Evolutionary conservation across 30 jellyfish, hydroid and myxozoan genomes (phyloP), one percentile per base, ranked within the genome.

Genomic region (Rhopilema esculentum): DNA sequence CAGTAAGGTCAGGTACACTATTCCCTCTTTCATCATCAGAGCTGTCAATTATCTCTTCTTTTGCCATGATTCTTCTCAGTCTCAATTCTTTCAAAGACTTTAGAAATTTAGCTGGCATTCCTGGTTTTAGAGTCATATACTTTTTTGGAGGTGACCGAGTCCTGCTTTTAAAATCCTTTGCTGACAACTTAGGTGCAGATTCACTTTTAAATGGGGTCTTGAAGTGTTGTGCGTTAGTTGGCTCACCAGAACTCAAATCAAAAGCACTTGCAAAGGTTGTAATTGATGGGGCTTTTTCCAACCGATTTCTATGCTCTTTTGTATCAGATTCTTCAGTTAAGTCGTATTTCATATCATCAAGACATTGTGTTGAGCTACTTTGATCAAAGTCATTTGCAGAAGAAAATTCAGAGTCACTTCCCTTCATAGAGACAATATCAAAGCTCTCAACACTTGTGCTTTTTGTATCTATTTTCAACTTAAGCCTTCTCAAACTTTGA

Each of bases 221-320:
- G 50, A 69, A 51, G 49, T 71, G 51, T 53, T 20, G 78, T 21
- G 6, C 83, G 16, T 31, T 50, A 27, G 76, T 85, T 51, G 48
- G 33, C 27, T 79, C 95, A 7, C 67, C 77, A 2, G 78, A 72
- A 74, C 97, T 87, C 15, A 88, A 61, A 25, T 93, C 98, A 28
- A 88, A 69, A 1, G 89, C 98, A 40, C 95, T 93, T 51, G 82
- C 85, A 77, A 93, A 93, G 0, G 98, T 88, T 21, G 93, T 75
- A 20, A 86, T 82, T n/a, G 98, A 88, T 18, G 91, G 90, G 24
- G 97, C 88, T 32, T 84, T 75, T 9, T 57, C 20, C 21, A 28
- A 1, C 8, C 15, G 27, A 23, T 69, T 32, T 28, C 32, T 66
- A 33, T 27, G 27, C 19, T 68, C 49, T 0, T 40, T 40, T 17